Percentiles rank a stretch among this genome's conserved stretches.
phyloP scores from a whole-genome alignment of 2,888 invertebrate genomes.

The Dorcus parallelipipedus region DNA sequence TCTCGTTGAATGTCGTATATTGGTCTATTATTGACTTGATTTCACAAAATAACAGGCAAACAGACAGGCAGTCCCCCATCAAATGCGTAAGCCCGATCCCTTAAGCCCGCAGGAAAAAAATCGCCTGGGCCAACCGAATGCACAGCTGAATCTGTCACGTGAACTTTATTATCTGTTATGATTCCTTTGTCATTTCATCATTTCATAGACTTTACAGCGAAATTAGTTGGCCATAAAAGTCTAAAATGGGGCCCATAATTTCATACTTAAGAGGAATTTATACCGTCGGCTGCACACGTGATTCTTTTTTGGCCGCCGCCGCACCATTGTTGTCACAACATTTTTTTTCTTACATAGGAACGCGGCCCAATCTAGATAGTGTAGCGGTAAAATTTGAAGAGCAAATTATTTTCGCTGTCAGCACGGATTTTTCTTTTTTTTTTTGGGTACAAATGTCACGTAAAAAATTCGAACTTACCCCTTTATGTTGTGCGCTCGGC shows the following conservation, averaged over 20 bases:
- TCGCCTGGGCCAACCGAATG: not conserved
- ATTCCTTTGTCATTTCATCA: slow-evolving; percentile 7
- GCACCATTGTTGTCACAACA: too few relatives aligned
- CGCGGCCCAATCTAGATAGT: too few relatives aligned
- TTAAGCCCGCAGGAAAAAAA: too few relatives aligned
- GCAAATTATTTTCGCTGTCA: too few relatives aligned
- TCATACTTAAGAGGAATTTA: slow-evolving; percentile 9
- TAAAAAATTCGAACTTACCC: not conserved
- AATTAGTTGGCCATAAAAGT: slow-evolving; percentile 15
- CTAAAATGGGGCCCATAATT: slow-evolving; percentile 9
- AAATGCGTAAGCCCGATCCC: too few relatives aligned
- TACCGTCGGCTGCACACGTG: not conserved
- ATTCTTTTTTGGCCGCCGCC: too few relatives aligned
- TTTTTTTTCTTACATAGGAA: too few relatives aligned
- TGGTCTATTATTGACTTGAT: slow-evolving; percentile 26
- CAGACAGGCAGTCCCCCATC: too few relatives aligned
- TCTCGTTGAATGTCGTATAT: slow-evolving; percentile 20
- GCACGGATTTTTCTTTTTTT: too few relatives aligned
- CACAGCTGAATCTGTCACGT: slow-evolving; percentile 8
- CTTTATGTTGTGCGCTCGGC: not conserved
- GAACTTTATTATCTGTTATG: slow-evolving; percentile 10
- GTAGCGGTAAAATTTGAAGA: too few relatives aligned
- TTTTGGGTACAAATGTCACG: not conserved
- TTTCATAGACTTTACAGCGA: not conserved
- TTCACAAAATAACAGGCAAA: slow-evolving; percentile 13